Conservation (phyloP, 2,113 vertebrate species). For the Phoenicopterus ruber region DNA sequence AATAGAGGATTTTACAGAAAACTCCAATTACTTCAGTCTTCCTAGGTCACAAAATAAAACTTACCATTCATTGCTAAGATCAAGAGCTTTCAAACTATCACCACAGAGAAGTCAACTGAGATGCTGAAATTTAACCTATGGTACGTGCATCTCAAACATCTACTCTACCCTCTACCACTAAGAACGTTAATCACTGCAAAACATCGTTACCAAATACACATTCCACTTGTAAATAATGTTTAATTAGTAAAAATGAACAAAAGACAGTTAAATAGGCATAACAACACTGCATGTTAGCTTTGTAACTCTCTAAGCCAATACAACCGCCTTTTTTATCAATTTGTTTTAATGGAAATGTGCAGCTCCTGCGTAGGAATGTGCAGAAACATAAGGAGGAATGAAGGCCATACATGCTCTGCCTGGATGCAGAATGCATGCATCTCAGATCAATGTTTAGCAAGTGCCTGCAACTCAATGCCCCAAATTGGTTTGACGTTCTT, state of each 20-base stretch:
- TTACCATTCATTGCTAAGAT: conserved; percentile 2
- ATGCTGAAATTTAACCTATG: not conserved
- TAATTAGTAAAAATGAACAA: not conserved
- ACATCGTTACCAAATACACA: not conserved
- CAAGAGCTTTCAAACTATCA: not conserved
- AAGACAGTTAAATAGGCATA: not conserved
- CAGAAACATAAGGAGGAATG: not conserved
- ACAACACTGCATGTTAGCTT: not conserved
- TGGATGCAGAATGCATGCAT: not conserved
- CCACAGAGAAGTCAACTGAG: not conserved
- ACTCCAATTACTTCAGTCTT: not conserved
- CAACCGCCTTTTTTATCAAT: not conserved
- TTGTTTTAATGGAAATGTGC: not conserved
- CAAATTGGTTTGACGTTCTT: not conserved
- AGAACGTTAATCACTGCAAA: not conserved
- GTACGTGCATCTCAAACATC: not conserved
- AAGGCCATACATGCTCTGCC: not conserved
- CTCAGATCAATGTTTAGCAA: not conserved
- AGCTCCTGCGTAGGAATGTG: not conserved
- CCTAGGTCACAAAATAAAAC: conserved; percentile 13
- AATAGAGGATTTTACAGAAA: not conserved
- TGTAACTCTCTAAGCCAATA: not conserved
- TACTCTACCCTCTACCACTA: not conserved
- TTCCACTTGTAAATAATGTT: not conserved
- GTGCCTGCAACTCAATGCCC: not conserved